Conservation (phyloP, 2,888 invertebrate species). For the Pterostichus madidus region DNA sequence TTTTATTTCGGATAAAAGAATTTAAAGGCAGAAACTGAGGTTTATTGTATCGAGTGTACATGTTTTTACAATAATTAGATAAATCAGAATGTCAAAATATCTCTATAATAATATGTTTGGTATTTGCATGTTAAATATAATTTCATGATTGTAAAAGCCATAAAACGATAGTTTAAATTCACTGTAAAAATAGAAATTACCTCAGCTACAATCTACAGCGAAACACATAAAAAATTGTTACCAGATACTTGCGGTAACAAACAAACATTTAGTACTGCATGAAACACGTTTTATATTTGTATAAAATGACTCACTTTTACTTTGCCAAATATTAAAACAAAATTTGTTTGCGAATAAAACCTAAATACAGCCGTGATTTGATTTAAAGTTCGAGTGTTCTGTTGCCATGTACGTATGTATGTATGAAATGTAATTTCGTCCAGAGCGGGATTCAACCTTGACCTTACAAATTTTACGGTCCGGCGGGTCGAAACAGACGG, state of each 20-base stretch:
- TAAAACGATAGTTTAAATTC: neutral
- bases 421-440: slow-evolving; percentile 13
- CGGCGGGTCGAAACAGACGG: slow-evolving; percentile 15
- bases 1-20: too few species aligned
- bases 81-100: slow-evolving; percentile 29
- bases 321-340: too few species aligned
- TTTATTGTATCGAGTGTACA: too few species aligned
- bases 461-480: slow-evolving; percentile 46
- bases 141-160: neutral
- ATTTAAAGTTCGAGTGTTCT: neutral
- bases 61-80: too few species aligned
- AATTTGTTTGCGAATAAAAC: too few species aligned
- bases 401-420: neutral
- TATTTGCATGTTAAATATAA: slow-evolving; percentile 46
- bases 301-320: neutral
- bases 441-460: slow-evolving; percentile 6
- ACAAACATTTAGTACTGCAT: slow-evolving; percentile 1
- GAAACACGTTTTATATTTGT: neutral
- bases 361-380: too few species aligned
- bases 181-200: slow-evolving; percentile 31
- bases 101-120: slow-evolving; percentile 1
- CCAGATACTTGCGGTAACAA: slow-evolving; percentile 5
- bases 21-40: too few species aligned
- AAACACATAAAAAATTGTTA: slow-evolving; percentile 34
- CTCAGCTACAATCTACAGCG: neutral